Evolutionary conservation across 1,140 invertebrate species (phyloP).

Genomic region (Uloborus diversus): DNA sequence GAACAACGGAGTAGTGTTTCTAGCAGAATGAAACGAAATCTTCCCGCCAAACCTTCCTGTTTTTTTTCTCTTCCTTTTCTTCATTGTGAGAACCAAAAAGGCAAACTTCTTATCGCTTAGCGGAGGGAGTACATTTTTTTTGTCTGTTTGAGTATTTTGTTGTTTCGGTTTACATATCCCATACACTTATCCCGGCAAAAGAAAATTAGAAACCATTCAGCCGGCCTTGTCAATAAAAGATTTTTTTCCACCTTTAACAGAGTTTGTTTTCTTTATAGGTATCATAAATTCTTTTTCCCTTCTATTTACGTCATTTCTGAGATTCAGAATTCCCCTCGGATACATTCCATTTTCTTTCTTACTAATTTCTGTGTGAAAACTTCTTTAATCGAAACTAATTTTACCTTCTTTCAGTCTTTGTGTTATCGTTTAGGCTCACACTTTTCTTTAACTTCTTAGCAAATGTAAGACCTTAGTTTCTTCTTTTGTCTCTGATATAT

Average conservation of each 20-base stretch:
- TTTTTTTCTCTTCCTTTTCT: conserved; percentile 19
- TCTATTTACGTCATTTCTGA: not conserved
- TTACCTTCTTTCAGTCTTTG: not conserved
- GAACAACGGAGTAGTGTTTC: conserved; percentile 12
- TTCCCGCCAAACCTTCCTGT: not conserved
- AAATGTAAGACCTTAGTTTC: too few species aligned
- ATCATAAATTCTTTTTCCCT: not conserved
- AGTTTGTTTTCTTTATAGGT: conserved; percentile 30
- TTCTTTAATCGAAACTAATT: conserved; percentile 52
- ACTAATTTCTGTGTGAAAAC: conserved; percentile 49
- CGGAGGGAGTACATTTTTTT: too few species aligned
- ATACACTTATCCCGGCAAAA: conserved; percentile 11
- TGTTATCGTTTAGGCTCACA: too few species aligned
- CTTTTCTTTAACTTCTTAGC: too few species aligned
- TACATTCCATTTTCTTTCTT: conserved; percentile 43
- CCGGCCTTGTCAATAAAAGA: conserved; percentile 45
- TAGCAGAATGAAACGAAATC: conserved; percentile 35
- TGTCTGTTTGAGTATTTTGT: not conserved
- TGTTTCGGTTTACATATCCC: conserved; percentile 48
- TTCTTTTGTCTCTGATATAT: too few species aligned
- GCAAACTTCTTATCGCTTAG: too few species aligned
- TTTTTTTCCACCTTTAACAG: conserved; percentile 6
- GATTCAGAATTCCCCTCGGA: conserved; percentile 28
- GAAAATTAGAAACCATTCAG: conserved; percentile 57
- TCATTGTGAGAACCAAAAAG: conserved; percentile 27